phyloP scores from a whole-genome alignment of 2,888 invertebrate genomes.

The Chalcis sispes region DNA sequence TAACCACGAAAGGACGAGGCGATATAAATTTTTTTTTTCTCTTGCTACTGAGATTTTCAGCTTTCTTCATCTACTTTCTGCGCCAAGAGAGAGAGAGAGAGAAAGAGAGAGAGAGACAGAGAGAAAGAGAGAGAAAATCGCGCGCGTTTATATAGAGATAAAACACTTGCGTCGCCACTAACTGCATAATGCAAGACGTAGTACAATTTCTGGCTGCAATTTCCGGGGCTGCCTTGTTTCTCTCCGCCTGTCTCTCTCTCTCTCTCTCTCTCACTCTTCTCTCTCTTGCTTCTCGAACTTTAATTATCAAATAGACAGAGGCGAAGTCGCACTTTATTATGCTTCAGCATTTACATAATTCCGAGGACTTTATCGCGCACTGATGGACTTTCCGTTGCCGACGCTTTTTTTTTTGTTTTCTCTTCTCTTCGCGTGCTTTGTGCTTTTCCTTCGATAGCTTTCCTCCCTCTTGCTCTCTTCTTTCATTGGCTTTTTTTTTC shows the following conservation, averaged over 20 bases:
- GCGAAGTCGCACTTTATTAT: constrained; percentile 26
- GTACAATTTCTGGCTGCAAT: constrained; percentile 28
- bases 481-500: no score
- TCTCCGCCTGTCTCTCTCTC: no score
- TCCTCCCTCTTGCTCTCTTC: no score
- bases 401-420: no score
- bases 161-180: neutral
- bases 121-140: neutral
- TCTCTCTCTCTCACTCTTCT: no score
- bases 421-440: no score
- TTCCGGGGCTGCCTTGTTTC: constrained; percentile 19
- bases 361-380: constrained; percentile 12
- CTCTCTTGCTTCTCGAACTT: constrained; percentile 35
- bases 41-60: no score
- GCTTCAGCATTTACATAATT: constrained; percentile 26
- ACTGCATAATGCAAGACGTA: constrained; percentile 32
- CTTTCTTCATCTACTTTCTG: no score
- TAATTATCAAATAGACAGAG: constrained; percentile 44
- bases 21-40: no score
- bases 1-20: no score
- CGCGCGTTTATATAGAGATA: neutral
- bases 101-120: neutral
- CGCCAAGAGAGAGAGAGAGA: neutral
- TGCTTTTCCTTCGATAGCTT: no score
- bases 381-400: no score